A percentile compares a stretch with the other conserved stretches of the same genome.
phyloP scores from a whole-genome alignment of 2,888 invertebrate genomes.

The Mesoligia furuncula region DNA sequence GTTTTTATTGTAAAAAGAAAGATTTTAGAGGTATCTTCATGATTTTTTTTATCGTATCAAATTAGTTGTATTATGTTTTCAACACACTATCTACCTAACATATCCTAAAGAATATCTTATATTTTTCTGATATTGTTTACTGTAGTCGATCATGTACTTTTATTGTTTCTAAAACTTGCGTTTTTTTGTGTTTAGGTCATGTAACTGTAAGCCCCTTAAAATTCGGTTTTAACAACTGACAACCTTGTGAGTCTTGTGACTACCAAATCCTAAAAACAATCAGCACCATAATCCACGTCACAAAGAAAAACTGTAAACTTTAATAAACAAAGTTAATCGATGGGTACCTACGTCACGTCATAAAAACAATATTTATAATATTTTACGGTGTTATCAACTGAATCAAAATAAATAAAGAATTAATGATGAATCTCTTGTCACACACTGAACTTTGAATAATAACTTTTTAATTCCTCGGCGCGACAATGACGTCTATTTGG shows the following conservation, averaged over 20 bases:
- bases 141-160: no score
- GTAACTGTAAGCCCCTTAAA: no score
- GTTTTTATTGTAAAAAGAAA: no score
- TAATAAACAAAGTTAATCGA: conserved; percentile 42
- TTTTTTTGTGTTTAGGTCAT: no score
- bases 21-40: no score
- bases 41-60: no score
- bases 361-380: conserved; percentile 34
- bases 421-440: conserved; percentile 46
- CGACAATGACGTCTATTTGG: conserved; percentile 53
- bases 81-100: no score
- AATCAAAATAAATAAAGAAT: conserved; percentile 52
- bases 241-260: neutral
- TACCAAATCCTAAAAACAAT: neutral
- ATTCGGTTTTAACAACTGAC: neutral
- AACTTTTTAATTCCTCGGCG: conserved; percentile 51
- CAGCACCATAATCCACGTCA: conserved; percentile 9
- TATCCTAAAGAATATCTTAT: no score
- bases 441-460: conserved; percentile 49
- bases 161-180: no score
- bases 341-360: conserved; percentile 50
- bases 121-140: no score
- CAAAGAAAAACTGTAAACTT: neutral
- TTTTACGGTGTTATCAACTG: conserved; percentile 42
- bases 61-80: no score